Evolutionary conservation across 1,140 invertebrate genomes (phyloP), one percentile per base, ranked within the genome.

Genomic region (Drosophila santomea): DNA sequence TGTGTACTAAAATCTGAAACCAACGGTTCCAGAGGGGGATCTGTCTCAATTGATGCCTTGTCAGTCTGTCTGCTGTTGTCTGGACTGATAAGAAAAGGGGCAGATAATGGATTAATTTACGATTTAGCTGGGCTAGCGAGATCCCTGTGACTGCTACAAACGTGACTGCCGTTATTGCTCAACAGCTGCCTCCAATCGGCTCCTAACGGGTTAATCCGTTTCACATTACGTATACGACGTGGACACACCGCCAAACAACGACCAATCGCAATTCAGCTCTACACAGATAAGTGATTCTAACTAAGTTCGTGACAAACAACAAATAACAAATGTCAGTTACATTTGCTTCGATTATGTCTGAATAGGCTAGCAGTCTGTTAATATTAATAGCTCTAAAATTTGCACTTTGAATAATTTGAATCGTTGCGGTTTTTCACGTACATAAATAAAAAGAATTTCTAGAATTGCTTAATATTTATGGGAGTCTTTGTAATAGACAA

Each of bases 171-270:
- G 5, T 3, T 25, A 4, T 51, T 59, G 17, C 11, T 52, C 17
- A n/a, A 57, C 54, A 41, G 36, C 36, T 62, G 36, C 0, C 32
- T 62, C 3, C 14, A 58, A 17, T 20, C 41, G 5, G 15, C 41
- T n/a, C 17, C 32, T 17, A 61, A 44, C 20, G 8, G 15, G 28
- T 11, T 32, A 50, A 17, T 15, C 10, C n/a, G 48, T 51, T 51
- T 10, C 3, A 41, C 7, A 58, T 78, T 82, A 73, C 57, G 59
- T 82, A 81, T 78, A 72, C 74, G 68, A 14, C 57, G 10, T 44
- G 59, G 78, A 72, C 72, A 80, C 77, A 76, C 64, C 71, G 58
- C 58, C 55, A 10, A 10, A 39, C 50, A 2, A 32, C 35, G 48
- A 50, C 69, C 77, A 69, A 80, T 80, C 43, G 43, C 25, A 43